These are phyloP conservation scores for Ivindomyrus marchei DNA, from an alignment of 2,113 vertebrate species.

Conservation along the genomic window DNA sequence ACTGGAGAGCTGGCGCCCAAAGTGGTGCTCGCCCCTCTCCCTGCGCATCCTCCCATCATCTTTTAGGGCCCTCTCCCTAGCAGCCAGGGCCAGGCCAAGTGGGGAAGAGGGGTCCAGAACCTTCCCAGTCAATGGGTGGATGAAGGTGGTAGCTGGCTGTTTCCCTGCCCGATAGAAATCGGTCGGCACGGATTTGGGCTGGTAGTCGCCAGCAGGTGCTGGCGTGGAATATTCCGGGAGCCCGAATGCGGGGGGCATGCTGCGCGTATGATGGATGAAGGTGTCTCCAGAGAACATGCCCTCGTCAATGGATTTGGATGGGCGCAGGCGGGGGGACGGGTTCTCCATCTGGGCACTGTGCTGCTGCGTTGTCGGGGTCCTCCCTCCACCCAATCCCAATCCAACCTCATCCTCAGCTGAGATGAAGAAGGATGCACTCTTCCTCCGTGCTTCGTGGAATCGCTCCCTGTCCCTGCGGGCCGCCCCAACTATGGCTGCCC, in stretches of 20 bases:
- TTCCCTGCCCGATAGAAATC: slow-evolving; percentile 40
- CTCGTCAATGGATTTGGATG: slow-evolving; percentile 87
- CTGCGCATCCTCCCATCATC: slow-evolving; percentile 66
- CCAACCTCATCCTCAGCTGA: slow-evolving; percentile 74
- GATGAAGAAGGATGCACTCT: slow-evolving; percentile 79
- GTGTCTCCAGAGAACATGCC: slow-evolving; percentile 81
- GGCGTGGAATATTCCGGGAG: slow-evolving; percentile 67
- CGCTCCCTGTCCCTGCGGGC: slow-evolving; percentile 76
- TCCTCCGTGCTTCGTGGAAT: slow-evolving; percentile 77
- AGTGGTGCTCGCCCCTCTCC: slow-evolving; percentile 59
- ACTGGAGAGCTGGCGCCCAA: slow-evolving; percentile 58
- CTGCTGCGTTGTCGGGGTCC: slow-evolving; percentile 48
- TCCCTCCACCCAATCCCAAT: slow-evolving; percentile 47
- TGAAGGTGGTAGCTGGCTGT: slow-evolving; percentile 66
- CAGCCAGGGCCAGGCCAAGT: slow-evolving; percentile 76
- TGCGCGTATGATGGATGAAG: slow-evolving; percentile 66
- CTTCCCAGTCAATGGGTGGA: slow-evolving; percentile 85
- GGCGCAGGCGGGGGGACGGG: slow-evolving; percentile 68
- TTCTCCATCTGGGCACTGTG: slow-evolving; percentile 46
- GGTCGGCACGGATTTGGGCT: slow-evolving; percentile 56
- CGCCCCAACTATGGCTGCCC: slow-evolving; percentile 63
- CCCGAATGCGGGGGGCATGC: slow-evolving; percentile 68
- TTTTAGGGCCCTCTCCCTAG: slow-evolving; percentile 77
- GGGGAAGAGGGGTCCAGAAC: slow-evolving; percentile 80
- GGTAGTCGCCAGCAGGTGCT: slow-evolving; percentile 48